Base-by-base conservation (phyloP, 2,888 invertebrate genomes). In the Stictocephala bisonia region DNA sequence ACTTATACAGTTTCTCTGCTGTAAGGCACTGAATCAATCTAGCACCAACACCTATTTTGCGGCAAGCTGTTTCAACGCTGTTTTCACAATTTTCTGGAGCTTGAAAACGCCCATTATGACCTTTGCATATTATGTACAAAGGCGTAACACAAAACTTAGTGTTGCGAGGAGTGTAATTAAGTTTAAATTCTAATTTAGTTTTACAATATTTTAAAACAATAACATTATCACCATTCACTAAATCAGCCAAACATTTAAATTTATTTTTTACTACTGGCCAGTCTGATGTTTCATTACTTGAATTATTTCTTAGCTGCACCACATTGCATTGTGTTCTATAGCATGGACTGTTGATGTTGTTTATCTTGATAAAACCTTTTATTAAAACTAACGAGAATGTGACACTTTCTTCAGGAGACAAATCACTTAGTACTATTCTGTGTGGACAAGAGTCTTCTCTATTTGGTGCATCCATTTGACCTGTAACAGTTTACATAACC, bases 1-100 rank as follows among this genome's bases (percentile, higher is more conserved):
- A 90, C 83, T 95, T 93, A 77, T 89, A 87, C 24, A 97, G 84
- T 83, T 95, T 96, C 84, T 97, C 95, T 0, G 95, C 95, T 76
- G 93, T 92, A 78, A 97, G 86, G 74, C 92, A 89, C 85, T 97
- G 97, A 75, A 97, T 88, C 66, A 97, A 85, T 81, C 93, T 90
- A 11, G 93, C 88, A 56, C 93, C 92, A 4, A 95, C 84, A 70
- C 89, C 87, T 80, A 97, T 93, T 80, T 93, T 88, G 35, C 88
- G 86, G 79, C 91, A 90, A 18, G 94, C 95, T 83, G 90, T 91
- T 81, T 90, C 88, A 20, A 90, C 85, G 1, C 90, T 89, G 81
- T 88, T 89, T 78, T 91, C 88, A 77, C 88, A 85, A 31, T 86
- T 86, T 18, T 85, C 83, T 0, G 91, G 90, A 74, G 90, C 86